phyloP scores from a whole-genome alignment of 2,888 invertebrate species.

The Drosophila neotestacea region DNA sequence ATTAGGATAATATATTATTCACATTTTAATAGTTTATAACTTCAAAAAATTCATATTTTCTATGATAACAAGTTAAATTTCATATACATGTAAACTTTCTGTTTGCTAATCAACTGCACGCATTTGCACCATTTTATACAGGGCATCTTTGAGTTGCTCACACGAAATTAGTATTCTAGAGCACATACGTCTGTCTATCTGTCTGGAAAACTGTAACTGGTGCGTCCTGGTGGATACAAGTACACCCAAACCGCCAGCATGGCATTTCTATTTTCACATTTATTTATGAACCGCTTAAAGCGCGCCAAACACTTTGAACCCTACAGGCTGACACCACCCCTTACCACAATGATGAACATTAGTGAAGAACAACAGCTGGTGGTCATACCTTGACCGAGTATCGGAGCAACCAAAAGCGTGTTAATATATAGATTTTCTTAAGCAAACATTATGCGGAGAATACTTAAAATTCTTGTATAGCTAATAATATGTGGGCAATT shows the following conservation, averaged over 20 bases:
- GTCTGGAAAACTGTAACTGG: conserved; percentile 30
- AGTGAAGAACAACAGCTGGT: conserved; percentile 55
- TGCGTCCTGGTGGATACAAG: conserved; percentile 25
- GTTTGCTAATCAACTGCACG: background rate
- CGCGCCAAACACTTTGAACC: conserved; percentile 78
- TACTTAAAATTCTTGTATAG: background rate
- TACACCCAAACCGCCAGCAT: conserved; percentile 46
- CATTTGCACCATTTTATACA: background rate
- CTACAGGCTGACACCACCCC: conserved; percentile 31
- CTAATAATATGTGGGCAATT: too few relatives aligned
- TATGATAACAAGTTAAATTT: too few relatives aligned
- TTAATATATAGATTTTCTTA: conserved; percentile 15
- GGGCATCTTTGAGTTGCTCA: conserved; percentile 29
- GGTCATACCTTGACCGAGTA: conserved; percentile 52
- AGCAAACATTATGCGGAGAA: conserved; percentile 5
- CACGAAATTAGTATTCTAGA: background rate
- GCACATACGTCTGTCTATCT: conserved; percentile 38
- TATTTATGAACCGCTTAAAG: conserved; percentile 78
- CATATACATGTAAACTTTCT: background rate
- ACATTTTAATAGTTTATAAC: too few relatives aligned
- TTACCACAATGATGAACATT: conserved; percentile 47
- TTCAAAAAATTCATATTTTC: too few relatives aligned
- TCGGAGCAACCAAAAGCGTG: conserved; percentile 22
- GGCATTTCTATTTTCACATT: conserved; percentile 75
- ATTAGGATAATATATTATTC: too few relatives aligned